phyloP scores from a whole-genome alignment of 92 coral and sea anemone species.

The Paramuricea clavata region DNA sequence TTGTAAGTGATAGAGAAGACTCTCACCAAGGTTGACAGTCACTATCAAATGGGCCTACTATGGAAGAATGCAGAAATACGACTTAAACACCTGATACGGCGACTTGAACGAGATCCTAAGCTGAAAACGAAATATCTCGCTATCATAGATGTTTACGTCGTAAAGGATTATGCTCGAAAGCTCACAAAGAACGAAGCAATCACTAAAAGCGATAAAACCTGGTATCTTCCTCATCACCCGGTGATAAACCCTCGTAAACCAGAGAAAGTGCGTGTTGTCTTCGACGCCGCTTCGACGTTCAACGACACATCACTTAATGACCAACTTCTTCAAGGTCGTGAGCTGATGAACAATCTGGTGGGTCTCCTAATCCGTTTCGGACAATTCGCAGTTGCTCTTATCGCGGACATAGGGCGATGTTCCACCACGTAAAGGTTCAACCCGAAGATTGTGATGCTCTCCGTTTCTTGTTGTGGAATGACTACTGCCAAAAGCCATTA shows the following conservation, averaged over 20 bases:
- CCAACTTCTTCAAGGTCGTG: conserved; percentile 73
- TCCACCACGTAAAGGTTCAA: conserved; percentile 62
- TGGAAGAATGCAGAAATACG: conserved; percentile 21
- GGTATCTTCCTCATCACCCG: too few species aligned
- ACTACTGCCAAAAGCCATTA: conserved; percentile 16
- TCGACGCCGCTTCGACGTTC: too few species aligned
- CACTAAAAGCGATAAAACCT: background rate
- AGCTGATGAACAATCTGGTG: conserved; percentile 61
- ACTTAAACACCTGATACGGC: background rate
- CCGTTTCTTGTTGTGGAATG: conserved; percentile 79
- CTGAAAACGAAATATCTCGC: too few species aligned
- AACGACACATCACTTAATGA: too few species aligned
- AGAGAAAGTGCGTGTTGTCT: too few species aligned
- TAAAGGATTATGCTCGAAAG: conserved; percentile 6
- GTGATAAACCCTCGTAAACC: too few species aligned
- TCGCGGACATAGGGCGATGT: conserved; percentile 71
- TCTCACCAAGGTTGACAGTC: too few species aligned
- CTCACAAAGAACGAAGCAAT: conserved; percentile 16
- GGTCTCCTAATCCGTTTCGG: conserved; percentile 75
- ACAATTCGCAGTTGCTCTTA: conserved; percentile 66
- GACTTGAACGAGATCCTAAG: too few species aligned
- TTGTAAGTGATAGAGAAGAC: too few species aligned
- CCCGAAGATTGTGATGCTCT: conserved; percentile 66
- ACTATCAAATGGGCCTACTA: too few species aligned
- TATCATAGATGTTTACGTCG: too few species aligned